A percentile compares a stretch with the other conserved stretches of the same genome.
phyloP scores from a whole-genome alignment of 2,797 vertebrate species.

The Brotula barbata region DNA sequence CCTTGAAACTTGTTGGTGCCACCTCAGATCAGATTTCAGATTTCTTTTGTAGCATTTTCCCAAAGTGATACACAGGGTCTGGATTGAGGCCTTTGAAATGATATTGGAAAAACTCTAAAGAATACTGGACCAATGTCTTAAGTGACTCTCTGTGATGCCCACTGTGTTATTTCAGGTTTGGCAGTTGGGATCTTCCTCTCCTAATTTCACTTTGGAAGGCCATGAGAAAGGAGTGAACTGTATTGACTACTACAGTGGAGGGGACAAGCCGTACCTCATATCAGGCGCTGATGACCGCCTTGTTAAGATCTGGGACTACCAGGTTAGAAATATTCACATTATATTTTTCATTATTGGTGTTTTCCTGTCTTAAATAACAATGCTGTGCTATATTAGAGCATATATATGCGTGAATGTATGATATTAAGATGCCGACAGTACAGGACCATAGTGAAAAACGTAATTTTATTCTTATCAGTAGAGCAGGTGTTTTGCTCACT shows the following conservation, averaged over 20 bases:
- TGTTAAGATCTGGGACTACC: conserved; percentile 99
- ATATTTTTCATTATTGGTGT: background rate
- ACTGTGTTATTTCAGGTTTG: conserved; percentile 83
- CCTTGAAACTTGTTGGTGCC: too few species aligned
- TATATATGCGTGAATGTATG: too few species aligned
- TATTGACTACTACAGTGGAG: conserved; percentile 98
- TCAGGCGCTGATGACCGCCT: conserved; percentile 96
- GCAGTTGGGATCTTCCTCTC: conserved; percentile 96
- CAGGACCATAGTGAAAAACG: too few species aligned
- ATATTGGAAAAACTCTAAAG: too few species aligned
- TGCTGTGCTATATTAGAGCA: too few species aligned
- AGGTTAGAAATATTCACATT: conserved; percentile 77
- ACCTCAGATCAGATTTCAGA: too few species aligned
- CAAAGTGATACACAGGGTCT: too few species aligned
- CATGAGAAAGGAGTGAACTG: conserved; percentile 98
- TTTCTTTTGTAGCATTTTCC: too few species aligned
- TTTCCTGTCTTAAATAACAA: conserved; percentile 1
- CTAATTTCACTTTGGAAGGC: conserved; percentile 97
- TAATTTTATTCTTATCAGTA: too few species aligned
- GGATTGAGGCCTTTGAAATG: too few species aligned
- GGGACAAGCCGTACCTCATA: conserved; percentile 97
- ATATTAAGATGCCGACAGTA: too few species aligned
- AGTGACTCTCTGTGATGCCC: conserved; percentile 13
- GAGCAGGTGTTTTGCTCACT: too few species aligned
- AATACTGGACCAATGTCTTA: background rate